A percentile compares a stretch with the other conserved stretches of the same genome.
Evolutionary conservation across 2,797 vertebrate genomes (phyloP).

Genomic region (Echiichthys vipera): DNA sequence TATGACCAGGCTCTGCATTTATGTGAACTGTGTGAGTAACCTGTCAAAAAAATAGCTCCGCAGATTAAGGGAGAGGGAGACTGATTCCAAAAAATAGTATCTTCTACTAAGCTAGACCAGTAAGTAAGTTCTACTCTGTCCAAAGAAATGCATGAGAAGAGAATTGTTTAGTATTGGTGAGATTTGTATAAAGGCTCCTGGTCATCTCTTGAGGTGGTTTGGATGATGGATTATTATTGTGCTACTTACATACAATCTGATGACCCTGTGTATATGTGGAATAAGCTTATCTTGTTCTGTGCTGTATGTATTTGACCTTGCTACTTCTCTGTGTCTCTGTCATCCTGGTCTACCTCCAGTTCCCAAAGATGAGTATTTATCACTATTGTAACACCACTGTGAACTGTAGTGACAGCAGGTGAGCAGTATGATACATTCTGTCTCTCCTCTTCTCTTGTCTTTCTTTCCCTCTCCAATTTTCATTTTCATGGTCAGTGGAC

Average conservation of each 20-base stretch:
- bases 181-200: not conserved
- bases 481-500: conserved; percentile 27
- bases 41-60: too few species aligned
- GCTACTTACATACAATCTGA: too few species aligned
- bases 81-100: too few species aligned
- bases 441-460: not conserved
- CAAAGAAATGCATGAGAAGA: too few species aligned
- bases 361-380: conserved; percentile 7
- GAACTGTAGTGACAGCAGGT: not conserved
- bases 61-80: too few species aligned
- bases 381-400: not conserved
- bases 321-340: not conserved
- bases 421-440: not conserved
- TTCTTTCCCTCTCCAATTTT: not conserved
- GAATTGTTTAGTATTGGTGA: not conserved
- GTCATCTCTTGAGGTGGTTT: not conserved
- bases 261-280: not conserved
- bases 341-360: not conserved
- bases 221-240: not conserved
- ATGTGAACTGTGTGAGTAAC: too few species aligned
- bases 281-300: not conserved
- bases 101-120: too few species aligned
- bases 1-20: too few species aligned
- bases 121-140: too few species aligned
- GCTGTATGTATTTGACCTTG: not conserved